Evolutionary conservation across 2,888 invertebrate genomes (phyloP).

Genomic region (Pammene aurita): DNA sequence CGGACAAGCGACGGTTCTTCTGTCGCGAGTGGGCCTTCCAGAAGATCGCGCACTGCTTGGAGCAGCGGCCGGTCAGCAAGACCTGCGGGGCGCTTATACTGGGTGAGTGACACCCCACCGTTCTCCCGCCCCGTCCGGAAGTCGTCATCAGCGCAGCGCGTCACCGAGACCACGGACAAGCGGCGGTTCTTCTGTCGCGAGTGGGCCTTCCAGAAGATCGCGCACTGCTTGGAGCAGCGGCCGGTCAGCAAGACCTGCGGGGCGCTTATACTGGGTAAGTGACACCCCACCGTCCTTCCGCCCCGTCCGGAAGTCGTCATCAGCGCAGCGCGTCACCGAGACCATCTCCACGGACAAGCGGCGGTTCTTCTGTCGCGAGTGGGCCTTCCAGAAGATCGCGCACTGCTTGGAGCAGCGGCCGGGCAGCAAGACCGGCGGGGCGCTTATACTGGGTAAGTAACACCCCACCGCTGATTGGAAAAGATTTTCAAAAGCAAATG

Average conservation of each 20-base stretch:
- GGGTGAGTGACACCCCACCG: slow-evolving; percentile 79
- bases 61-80: slow-evolving; percentile 92
- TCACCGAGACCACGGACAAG: slow-evolving; percentile 82
- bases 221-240: slow-evolving; percentile 94
- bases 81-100: slow-evolving; percentile 94
- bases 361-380: slow-evolving; percentile 95
- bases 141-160: slow-evolving; percentile 71
- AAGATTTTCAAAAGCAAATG: no score
- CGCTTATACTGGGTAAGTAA: slow-evolving; percentile 88
- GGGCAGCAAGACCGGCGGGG: slow-evolving; percentile 93
- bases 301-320: slow-evolving; percentile 74
- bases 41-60: slow-evolving; percentile 93
- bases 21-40: slow-evolving; percentile 98
- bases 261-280: slow-evolving; percentile 90
- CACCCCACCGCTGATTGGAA: slow-evolving; percentile 55
- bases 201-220: slow-evolving; percentile 96
- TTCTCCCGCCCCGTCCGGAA: slow-evolving; percentile 71
- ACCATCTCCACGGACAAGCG: slow-evolving; percentile 84
- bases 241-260: slow-evolving; percentile 93
- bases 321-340: slow-evolving; percentile 70
- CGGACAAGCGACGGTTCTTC: slow-evolving; percentile 90
- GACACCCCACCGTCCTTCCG: slow-evolving; percentile 67
- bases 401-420: slow-evolving; percentile 95
- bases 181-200: slow-evolving; percentile 95
- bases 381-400: slow-evolving; percentile 95